Base-by-base conservation (phyloP, 1,140 invertebrate genomes). In the Bombus sylvicola region DNA sequence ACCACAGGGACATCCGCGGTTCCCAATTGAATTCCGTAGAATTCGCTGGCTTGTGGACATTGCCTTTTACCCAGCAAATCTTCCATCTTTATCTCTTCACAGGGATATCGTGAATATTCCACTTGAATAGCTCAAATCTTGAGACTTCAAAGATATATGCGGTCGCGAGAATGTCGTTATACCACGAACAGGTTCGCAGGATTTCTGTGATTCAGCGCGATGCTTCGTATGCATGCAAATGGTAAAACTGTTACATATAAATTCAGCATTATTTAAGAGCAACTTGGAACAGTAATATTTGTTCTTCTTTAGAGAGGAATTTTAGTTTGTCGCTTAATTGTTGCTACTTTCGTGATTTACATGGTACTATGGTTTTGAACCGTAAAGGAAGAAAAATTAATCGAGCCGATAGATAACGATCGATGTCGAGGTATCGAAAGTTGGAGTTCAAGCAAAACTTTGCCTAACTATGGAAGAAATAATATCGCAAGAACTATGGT, bases 21-120 rank as follows among this genome's bases (percentile, higher is more conserved):
- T 89, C 88, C 85, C 85, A 87, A 77, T 90, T 84, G 88, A 62
- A 90, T 80, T 78, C 77, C 64, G n/a, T 73, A 81, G 77, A 68
- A 83, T 74, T 87, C 76, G 41, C 59, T 62, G 53, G 78, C 85
- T 87, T 71, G 62, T 78, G 47, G 73, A 87, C 79, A 66, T 37
- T 77, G 57, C 79, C 87, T 75, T 81, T 62, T 37, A 10, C 68
- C 57, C n/a, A 71, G 68, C 57, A 75, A 86, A 71, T 53, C 64
- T 41, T 76, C 37, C 22, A 13, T 3, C 64, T 43, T 41, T 37
- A 39, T 34, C 62, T 43, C 78, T 75, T 83, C 62, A 47, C 47
- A 43, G 47, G 39, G 66, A 76, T 68, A 59, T 80, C 86, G 69
- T 53, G 57, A 79, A 74, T 85, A 80, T 71, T 88, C 76, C 28